phyloP scores from a whole-genome alignment of 2,888 invertebrate genomes.

The Caenorhabditis sp. region DNA sequence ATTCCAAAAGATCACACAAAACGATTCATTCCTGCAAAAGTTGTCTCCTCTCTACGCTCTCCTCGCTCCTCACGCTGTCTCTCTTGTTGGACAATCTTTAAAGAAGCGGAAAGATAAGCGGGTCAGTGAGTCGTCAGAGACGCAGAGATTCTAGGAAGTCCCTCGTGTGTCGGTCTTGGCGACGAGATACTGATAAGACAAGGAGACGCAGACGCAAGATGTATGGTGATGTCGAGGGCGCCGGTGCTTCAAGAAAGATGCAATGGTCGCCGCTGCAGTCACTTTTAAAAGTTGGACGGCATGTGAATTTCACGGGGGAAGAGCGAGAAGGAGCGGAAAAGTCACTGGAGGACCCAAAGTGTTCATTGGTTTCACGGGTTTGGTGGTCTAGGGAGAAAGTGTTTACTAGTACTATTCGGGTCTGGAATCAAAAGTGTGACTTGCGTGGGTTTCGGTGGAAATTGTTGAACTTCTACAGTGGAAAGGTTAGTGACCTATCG shows the following conservation, averaged over 20 bases:
- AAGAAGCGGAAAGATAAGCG: constrained; percentile 54
- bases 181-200: constrained; percentile 16
- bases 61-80: constrained; percentile 25
- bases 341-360: constrained; percentile 13
- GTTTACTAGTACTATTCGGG: neutral
- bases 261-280: constrained; percentile 27
- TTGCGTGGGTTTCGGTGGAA: neutral
- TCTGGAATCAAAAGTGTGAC: neutral
- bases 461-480: too few relatives aligned
- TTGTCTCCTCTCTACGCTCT: constrained; percentile 19
- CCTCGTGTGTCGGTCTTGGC: constrained; percentile 33
- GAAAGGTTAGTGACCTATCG: too few relatives aligned
- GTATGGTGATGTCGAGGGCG: constrained; percentile 34
- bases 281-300: constrained; percentile 51
- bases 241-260: constrained; percentile 31
- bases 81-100: constrained; percentile 37
- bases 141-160: constrained; percentile 21
- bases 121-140: constrained; percentile 40
- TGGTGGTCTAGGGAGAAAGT: constrained; percentile 22
- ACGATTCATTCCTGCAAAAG: constrained; percentile 36
- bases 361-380: constrained; percentile 48
- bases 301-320: constrained; percentile 40
- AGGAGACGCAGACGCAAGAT: constrained; percentile 39
- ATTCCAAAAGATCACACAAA: constrained; percentile 43
- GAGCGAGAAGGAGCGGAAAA: too few relatives aligned